Percentiles rank a stretch among this genome's conserved stretches.
phyloP scores from a whole-genome alignment of 2,113 vertebrate species.

The Chionomys nivalis region DNA sequence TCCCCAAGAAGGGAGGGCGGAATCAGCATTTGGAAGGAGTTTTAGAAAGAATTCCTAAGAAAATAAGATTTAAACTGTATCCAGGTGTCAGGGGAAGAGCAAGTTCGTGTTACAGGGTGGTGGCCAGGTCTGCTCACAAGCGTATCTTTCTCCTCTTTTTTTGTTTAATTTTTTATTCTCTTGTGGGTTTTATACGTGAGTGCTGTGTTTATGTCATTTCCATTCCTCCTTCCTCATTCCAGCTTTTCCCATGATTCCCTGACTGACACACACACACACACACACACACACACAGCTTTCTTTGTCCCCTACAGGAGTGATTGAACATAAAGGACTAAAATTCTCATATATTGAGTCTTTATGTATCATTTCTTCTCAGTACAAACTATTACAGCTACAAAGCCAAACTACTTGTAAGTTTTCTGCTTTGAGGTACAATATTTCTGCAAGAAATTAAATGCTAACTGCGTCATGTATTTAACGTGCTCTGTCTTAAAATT shows the following conservation, averaged over 20 bases:
- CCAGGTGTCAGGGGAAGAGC: neutral
- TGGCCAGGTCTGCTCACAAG: neutral
- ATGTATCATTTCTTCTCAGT: neutral
- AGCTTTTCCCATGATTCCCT: neutral
- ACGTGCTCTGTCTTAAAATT: neutral
- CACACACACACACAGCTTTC: neutral
- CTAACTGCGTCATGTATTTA: neutral
- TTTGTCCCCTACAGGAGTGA: neutral
- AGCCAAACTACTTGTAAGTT: neutral
- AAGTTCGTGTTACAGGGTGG: rapidly evolving
- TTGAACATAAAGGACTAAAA: neutral
- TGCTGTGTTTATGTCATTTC: neutral
- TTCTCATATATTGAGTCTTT: neutral
- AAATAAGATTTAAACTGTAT: neutral
- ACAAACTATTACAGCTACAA: neutral
- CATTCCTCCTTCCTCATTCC: neutral
- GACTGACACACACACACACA: too few relatives aligned
- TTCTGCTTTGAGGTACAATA: conserved; percentile 12
- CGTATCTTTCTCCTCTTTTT: neutral
- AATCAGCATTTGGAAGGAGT: neutral
- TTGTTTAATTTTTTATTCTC: neutral
- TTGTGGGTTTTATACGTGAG: neutral
- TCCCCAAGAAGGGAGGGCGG: neutral
- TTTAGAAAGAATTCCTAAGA: conserved; percentile 14
- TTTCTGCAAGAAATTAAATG: neutral